Evolutionary conservation across 2,888 invertebrate genomes (phyloP).

Genomic region (Tetragnatha montana): DNA sequence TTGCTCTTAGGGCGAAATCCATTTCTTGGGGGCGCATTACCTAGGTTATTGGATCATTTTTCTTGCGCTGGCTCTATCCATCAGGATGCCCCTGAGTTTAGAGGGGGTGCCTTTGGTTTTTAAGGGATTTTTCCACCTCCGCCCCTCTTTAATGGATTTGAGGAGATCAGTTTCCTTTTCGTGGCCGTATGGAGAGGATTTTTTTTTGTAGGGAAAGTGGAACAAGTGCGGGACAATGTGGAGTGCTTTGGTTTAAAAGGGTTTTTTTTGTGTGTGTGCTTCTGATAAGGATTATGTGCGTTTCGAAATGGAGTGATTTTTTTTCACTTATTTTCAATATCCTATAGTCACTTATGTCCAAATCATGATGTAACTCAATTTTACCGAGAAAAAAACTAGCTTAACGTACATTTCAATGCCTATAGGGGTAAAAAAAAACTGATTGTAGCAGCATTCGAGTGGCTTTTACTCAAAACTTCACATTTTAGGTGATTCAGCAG

Average conservation of each 20-base stretch:
- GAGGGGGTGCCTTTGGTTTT: conserved; percentile 11
- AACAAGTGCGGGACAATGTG: background rate
- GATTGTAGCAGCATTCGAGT: too few relatives aligned
- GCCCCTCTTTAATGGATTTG: conserved; percentile 50
- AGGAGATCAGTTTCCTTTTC: conserved; percentile 61
- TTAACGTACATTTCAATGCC: too few relatives aligned
- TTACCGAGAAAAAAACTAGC: too few relatives aligned
- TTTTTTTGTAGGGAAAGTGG: background rate
- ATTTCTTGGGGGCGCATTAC: conserved; percentile 60
- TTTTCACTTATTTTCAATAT: too few relatives aligned
- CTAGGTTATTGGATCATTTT: conserved; percentile 70
- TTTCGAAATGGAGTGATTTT: too few relatives aligned
- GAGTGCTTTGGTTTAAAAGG: conserved; percentile 5
- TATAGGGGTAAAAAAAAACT: too few relatives aligned
- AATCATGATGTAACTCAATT: too few relatives aligned
- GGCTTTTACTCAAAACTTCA: too few relatives aligned
- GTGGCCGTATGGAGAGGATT: conserved; percentile 4
- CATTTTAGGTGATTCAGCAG: too few relatives aligned
- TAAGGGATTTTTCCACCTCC: conserved; percentile 44
- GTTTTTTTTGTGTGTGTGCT: background rate
- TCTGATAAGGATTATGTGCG: too few relatives aligned
- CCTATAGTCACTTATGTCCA: too few relatives aligned
- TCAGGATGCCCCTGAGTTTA: conserved; percentile 51
- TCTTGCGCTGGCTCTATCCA: conserved; percentile 57
- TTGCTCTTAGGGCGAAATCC: conserved; percentile 60